A percentile compares a stretch with the other conserved stretches of the same genome.
Evolutionary conservation across 2,797 vertebrate species (phyloP).

Genomic region (Cynopterus sphinx): DNA sequence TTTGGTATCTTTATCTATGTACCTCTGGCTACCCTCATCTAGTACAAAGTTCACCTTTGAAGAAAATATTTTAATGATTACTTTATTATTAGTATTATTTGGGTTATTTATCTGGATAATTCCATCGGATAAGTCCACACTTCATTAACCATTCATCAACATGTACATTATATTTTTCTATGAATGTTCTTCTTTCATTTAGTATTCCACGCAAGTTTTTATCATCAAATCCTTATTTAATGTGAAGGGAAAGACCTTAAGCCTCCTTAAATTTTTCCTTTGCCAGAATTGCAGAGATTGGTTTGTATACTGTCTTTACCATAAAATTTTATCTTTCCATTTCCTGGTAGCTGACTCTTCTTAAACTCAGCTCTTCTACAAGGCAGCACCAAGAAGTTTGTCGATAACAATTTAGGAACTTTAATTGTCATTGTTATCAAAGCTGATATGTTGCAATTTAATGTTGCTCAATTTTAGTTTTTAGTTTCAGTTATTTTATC

Average conservation of each 20-base stretch:
- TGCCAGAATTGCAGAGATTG: constrained; percentile 44
- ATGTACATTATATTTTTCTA: constrained; percentile 11
- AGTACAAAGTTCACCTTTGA: constrained; percentile 29
- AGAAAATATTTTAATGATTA: constrained; percentile 38
- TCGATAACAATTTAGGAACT: constrained; percentile 6
- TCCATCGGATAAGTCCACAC: not conserved
- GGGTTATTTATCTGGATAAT: constrained; percentile 40
- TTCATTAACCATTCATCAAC: constrained; percentile 37
- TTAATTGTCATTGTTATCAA: not conserved
- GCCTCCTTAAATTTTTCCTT: constrained; percentile 49
- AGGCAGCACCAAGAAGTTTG: not conserved
- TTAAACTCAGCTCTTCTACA: constrained; percentile 42
- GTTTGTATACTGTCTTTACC: constrained; percentile 27
- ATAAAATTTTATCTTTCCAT: constrained; percentile 49
- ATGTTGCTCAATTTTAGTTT: constrained; percentile 52
- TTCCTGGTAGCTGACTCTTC: constrained; percentile 16
- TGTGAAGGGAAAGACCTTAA: constrained; percentile 31
- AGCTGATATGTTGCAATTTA: constrained; percentile 15
- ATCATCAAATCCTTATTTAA: constrained; percentile 39
- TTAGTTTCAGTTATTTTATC: constrained; percentile 59
- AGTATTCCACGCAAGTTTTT: constrained; percentile 45
- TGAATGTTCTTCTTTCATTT: constrained; percentile 47
- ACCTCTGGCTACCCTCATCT: not conserved
- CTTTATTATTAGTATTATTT: constrained; percentile 10
- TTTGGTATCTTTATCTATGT: constrained; percentile 10